These are phyloP conservation scores for Suillia variegata DNA, from an alignment of 2,888 invertebrate species.

Conservation along the genomic window DNA sequence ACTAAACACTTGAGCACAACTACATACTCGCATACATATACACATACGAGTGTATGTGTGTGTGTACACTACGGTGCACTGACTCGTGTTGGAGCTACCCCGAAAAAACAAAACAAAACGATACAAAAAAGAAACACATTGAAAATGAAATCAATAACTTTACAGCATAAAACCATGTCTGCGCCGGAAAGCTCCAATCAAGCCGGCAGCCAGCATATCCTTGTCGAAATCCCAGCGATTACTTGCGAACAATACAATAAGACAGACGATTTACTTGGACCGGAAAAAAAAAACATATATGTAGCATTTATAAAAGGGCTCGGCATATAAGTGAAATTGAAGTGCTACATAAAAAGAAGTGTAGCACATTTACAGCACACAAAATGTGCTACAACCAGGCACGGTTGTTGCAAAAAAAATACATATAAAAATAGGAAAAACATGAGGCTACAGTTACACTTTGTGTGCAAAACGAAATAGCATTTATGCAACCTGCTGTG, in stretches of 20 bases:
- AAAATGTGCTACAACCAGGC: neutral
- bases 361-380: constrained; percentile 17
- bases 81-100: no score
- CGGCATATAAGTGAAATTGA: constrained; percentile 5
- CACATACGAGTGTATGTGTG: no score
- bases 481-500: neutral
- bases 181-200: constrained; percentile 50
- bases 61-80: neutral
- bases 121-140: neutral
- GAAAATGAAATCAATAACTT: neutral
- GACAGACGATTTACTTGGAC: constrained; percentile 49
- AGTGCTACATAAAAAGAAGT: constrained; percentile 30
- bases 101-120: no score
- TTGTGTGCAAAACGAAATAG: neutral
- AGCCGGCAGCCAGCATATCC: constrained; percentile 35
- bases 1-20: no score
- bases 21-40: no score
- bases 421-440: constrained; percentile 13
- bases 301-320: no score
- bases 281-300: neutral
- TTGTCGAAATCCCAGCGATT: neutral
- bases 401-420: constrained; percentile 19
- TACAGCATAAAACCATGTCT: constrained; percentile 36
- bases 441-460: neutral
- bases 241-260: constrained; percentile 43